These are phyloP conservation scores for Molorchus minor DNA, from an alignment of 2,888 invertebrate species.

Conservation along the genomic window DNA sequence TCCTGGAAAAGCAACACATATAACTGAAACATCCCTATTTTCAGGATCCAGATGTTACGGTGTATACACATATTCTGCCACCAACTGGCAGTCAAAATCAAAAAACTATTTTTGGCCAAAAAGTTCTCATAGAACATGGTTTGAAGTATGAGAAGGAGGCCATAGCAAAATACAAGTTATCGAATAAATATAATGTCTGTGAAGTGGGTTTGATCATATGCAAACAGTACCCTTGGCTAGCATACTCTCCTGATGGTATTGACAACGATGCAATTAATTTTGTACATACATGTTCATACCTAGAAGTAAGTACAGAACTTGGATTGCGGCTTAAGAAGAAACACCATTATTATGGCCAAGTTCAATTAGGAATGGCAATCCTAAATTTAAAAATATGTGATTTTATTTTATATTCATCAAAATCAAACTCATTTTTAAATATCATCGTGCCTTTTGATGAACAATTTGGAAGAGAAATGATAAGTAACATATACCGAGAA, in stretches of 20 bases:
- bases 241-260: slow-evolving; percentile 2
- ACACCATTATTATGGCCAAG: slow-evolving; percentile 29
- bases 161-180: background rate
- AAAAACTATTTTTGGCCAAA: slow-evolving; percentile 1
- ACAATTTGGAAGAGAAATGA: slow-evolving; percentile 11
- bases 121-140: background rate
- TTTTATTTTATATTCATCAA: slow-evolving; percentile 8
- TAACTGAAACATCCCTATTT: background rate
- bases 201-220: background rate
- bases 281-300: background rate
- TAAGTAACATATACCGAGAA: slow-evolving; percentile 5
- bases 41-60: background rate
- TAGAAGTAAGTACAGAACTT: background rate
- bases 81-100: background rate
- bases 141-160: background rate
- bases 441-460: slow-evolving; percentile 18
- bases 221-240: background rate
- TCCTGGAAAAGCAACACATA: background rate
- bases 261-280: slow-evolving; percentile 1
- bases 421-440: background rate
- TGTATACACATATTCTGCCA: background rate
- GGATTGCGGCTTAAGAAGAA: slow-evolving; percentile 15
- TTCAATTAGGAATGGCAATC: slow-evolving; percentile 30
- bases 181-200: background rate
- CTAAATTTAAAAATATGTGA: slow-evolving; percentile 14